These are phyloP conservation scores for Tenebrosternarchus preto DNA, from an alignment of 2,113 vertebrate species.

Conservation along the genomic window DNA sequence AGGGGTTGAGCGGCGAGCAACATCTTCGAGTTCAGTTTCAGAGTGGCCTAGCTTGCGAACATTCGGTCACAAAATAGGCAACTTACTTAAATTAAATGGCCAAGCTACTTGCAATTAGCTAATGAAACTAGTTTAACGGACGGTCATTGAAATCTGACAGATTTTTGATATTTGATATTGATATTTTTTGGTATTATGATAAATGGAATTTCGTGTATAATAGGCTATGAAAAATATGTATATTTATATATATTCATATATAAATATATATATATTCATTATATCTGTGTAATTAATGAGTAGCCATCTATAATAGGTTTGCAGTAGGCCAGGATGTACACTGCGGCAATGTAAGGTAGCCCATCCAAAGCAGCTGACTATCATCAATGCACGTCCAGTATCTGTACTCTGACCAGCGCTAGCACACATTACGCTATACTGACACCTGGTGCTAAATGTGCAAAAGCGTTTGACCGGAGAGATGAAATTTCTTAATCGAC, in stretches of 20 bases:
- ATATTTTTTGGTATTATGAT: not conserved
- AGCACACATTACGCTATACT: slow-evolving; percentile 24
- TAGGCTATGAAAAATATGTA: too few species aligned
- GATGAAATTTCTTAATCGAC: too few species aligned
- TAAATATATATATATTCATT: too few species aligned
- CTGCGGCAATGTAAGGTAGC: too few species aligned
- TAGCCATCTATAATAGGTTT: too few species aligned
- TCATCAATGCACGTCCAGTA: not conserved
- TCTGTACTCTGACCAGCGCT: too few species aligned
- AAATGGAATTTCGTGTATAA: not conserved
- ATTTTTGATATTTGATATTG: not conserved
- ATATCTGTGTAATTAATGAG: not conserved
- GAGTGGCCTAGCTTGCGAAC: not conserved
- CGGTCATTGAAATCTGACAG: not conserved
- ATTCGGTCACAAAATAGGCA: not conserved
- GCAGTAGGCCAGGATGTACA: too few species aligned
- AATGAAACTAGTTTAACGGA: not conserved
- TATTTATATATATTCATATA: too few species aligned
- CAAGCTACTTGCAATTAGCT: too few species aligned
- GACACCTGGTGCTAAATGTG: slow-evolving; percentile 40
- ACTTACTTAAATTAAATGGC: too few species aligned
- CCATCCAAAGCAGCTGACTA: not conserved
- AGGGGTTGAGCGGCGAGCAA: slow-evolving; percentile 47
- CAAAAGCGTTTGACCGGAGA: not conserved
- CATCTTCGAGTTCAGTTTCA: slow-evolving; percentile 42